Percentiles rank a stretch among this genome's conserved stretches.
Evolutionary conservation across 2,113 vertebrate genomes (phyloP).

Genomic region (Sus scrofa): T2T-Sscrofa CM000818.6:4383501-4384000

Average conservation of each 20-base stretch:
- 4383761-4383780: not conserved
- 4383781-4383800: not conserved
- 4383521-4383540: not conserved
- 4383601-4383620: not conserved
- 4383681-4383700: not conserved
- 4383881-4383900: not conserved
- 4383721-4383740: not conserved
- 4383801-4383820: too few species aligned
- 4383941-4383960: not conserved
- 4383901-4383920: too few species aligned
- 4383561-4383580: not conserved
- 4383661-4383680: not conserved
- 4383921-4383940: not conserved
- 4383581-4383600: not conserved
- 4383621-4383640: not conserved
- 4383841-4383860: not conserved
- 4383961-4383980: not conserved
- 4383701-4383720: not conserved
- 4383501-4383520: not conserved
- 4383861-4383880: not conserved
- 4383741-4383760: not conserved
- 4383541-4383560: not conserved
- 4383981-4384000: not conserved
- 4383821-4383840: too few species aligned
- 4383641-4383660: not conserved